A percentile compares a stretch with the other conserved stretches of the same genome.
phyloP scores from a whole-genome alignment of 2,113 vertebrate species.

The Dicaeum eximium region DNA sequence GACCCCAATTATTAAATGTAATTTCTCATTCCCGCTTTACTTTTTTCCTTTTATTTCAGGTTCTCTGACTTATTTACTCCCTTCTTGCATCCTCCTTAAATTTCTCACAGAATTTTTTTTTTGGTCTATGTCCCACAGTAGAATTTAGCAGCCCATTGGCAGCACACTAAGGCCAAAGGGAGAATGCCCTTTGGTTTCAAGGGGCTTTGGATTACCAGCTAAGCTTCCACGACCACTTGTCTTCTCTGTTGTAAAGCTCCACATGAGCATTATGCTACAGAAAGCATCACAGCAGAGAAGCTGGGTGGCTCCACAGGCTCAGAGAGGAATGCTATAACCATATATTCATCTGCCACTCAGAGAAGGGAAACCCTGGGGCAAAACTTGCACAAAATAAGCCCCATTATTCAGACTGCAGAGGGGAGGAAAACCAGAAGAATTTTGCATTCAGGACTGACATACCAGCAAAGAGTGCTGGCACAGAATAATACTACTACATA shows the following conservation, averaged over 20 bases:
- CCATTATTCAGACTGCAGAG: slow-evolving; percentile 21
- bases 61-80: not conserved
- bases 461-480: not conserved
- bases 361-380: slow-evolving; percentile 36
- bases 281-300: slow-evolving; percentile 35
- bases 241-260: not conserved
- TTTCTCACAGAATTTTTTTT: not conserved
- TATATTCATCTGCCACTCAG: slow-evolving; percentile 38
- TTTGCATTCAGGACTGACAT: slow-evolving; percentile 22
- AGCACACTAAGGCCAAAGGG: not conserved
- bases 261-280: not conserved
- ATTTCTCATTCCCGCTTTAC: not conserved
- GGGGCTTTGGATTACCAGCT: slow-evolving; percentile 5
- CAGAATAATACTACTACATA: slow-evolving; percentile 19
- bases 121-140: not conserved
- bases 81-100: not conserved
- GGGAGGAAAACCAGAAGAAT: not conserved
- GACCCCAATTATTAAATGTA: not conserved
- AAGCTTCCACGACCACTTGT: slow-evolving; percentile 16
- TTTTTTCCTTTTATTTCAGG: not conserved
- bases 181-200: not conserved
- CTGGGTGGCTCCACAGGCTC: slow-evolving; percentile 12
- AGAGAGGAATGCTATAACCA: not conserved
- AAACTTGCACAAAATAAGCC: slow-evolving; percentile 43
- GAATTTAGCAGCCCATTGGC: not conserved